These are phyloP conservation scores for Microcebus lehilahytsara DNA, from an alignment of 2,113 vertebrate species.

Conservation along the genomic window DNA sequence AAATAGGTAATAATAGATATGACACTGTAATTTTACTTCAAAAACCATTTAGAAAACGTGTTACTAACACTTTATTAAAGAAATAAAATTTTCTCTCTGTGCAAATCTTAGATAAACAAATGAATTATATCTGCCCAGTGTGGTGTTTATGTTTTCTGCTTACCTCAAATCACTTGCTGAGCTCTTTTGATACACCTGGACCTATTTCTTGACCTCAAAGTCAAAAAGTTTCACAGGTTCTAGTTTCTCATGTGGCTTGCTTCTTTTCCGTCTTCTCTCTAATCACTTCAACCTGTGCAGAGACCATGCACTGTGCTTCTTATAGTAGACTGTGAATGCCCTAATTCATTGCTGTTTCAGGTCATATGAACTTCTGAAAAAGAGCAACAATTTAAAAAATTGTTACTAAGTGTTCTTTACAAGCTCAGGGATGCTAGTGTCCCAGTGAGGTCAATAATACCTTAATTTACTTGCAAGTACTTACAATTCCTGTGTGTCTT, in stretches of 20 bases:
- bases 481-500: not conserved
- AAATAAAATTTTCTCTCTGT: not conserved
- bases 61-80: not conserved
- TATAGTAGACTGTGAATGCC: not conserved
- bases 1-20: not conserved
- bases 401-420: not conserved
- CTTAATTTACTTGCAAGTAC: not conserved
- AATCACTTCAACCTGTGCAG: not conserved
- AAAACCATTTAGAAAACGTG: not conserved
- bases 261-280: not conserved
- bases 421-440: not conserved
- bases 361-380: slow-evolving; percentile 10
- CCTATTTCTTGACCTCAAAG: not conserved
- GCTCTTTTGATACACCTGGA: not conserved
- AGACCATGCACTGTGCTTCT: not conserved
- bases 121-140: not conserved
- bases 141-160: not conserved
- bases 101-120: not conserved
- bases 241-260: not conserved
- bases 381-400: not conserved
- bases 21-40: not conserved
- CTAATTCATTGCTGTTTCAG: not conserved
- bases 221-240: not conserved
- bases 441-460: not conserved
- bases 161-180: not conserved